Base-by-base conservation (phyloP, 2,888 invertebrate genomes). In the Thymelicus sylvestris region DNA sequence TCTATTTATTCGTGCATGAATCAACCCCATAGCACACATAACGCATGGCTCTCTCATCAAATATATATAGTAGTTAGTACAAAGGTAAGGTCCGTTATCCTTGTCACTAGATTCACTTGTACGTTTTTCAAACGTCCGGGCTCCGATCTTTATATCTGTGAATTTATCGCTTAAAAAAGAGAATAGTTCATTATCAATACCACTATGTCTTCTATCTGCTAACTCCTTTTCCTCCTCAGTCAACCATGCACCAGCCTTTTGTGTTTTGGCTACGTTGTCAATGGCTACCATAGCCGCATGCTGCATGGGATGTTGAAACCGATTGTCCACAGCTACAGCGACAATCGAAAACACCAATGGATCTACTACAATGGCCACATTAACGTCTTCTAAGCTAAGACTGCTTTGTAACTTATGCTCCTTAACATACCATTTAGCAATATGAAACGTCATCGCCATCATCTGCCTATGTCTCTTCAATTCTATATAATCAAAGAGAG, bases 1-100 rank as follows among this genome's bases (percentile, higher is more conserved):
- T 72, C 97, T 94, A 67, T 95, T 95, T 0, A 95, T 96, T 74
- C 99, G 94, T n/a, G 98, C 97, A 87, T 99, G 99, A 0, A 98
- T 95, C 68, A 99, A 91, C 0, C 97, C 99, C 99, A 99, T 99
- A 0, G 98, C 95, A 90, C 99, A 99, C 97, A 99, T 98, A 0
- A 97, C 85, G 89, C 99, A 99, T 0, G 99, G 99, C 85, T 99
- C 99, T 73, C 95, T 95, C 0, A 96, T 95, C 57, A 97, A 85
- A 83, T 98, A 99, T 2, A 97, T 89, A 90, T 97, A 96, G 86
- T 97, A 98, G 2, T 97, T 97, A 0, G 99, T 98, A 88, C 98
- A 98, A 63, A 98, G 89, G 86, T 98, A 98, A 0, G 97, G 96
- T 1, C 95, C 95, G 63, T 91, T 81, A 52, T 79, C 76, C 31